Evolutionary conservation across 2,888 invertebrate species (phyloP).

Genomic region (Campoplex nolae): DNA sequence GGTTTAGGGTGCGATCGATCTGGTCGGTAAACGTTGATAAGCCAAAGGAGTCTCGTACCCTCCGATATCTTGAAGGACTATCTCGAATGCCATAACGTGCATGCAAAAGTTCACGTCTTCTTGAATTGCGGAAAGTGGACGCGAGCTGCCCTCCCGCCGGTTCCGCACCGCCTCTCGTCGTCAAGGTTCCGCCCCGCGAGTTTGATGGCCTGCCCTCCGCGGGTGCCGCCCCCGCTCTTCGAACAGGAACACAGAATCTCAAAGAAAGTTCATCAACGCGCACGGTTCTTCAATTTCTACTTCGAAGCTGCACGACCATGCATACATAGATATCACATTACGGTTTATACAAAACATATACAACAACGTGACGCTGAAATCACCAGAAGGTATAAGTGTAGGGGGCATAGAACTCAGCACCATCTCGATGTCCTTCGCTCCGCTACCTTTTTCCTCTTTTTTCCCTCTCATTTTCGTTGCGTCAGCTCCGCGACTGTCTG

Average conservation of each 20-base stretch:
- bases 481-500: background rate
- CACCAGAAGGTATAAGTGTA: conserved; percentile 30
- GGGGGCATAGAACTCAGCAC: conserved; percentile 14
- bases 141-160: conserved; percentile 62
- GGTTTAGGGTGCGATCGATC: conserved; percentile 12
- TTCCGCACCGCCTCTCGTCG: conserved; percentile 84
- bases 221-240: conserved; percentile 85
- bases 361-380: conserved; percentile 9
- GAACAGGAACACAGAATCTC: conserved; percentile 83
- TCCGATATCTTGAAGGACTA: background rate
- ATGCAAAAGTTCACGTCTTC: conserved; percentile 51
- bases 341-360: conserved; percentile 35
- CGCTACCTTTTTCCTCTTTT: conserved; percentile 31
- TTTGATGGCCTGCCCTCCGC: conserved; percentile 85
- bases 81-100: conserved; percentile 2
- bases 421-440: conserved; percentile 49
- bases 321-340: conserved; percentile 23
- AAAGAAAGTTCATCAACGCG: conserved; percentile 72
- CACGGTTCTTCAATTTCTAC: conserved; percentile 58
- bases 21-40: background rate
- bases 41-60: background rate
- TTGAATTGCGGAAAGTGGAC: conserved; percentile 59
- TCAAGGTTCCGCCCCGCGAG: conserved; percentile 84
- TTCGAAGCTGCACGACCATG: conserved; percentile 11
- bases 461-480: conserved; percentile 27